Base-by-base conservation (phyloP, 2,888 invertebrate species). In the Drosophila lacicola region DNA sequence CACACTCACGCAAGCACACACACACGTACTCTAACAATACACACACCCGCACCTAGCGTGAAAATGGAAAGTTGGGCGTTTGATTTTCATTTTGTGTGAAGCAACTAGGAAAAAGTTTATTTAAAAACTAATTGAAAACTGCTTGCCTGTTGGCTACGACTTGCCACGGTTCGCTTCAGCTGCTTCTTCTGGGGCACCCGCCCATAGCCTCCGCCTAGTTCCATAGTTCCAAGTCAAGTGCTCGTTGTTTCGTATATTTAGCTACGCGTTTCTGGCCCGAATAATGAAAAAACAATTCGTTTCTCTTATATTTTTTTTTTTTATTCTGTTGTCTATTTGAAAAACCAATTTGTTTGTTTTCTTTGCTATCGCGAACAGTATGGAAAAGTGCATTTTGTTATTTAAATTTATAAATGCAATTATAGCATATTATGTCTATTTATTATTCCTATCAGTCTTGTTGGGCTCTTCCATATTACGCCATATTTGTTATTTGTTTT, bases 101-200 rank as follows among this genome's bases (percentile, higher is more conserved):
- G 67, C 56, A 39, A 29, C 55, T 11, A 19, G 17, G 33, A 49
- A 56, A 66, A 74, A 82, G 88, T 84, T 84, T 88, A 84, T 84
- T 88, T 84, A 64, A 80, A 84, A 84, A 84, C 83, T 88, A 84
- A 84, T 84, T 84, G 88, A 83, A 83, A 88, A 83, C 80, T 85
- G 86, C 86, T 72, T 67, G 70, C 33, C 33, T 46, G 63, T 50
- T 63, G 60, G 55, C 57, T 46, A 37, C 45, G 49, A 72, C 65
- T 67, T 73, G 67, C 67, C 44, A 58, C 51, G 63, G 62, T 49
- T 73, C 73, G 64, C 36, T 78, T 51, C 73, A 49, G 50, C 68
- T 54, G 57, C 61, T 34, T 10, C 39, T 47, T 10, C 60, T 50
- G 60, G 13, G 65, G 68, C 70, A 54, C 33, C 47, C 37, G 29